Conservation (phyloP, 1,140 invertebrate genomes). For the Panulirus ornatus region DNA sequence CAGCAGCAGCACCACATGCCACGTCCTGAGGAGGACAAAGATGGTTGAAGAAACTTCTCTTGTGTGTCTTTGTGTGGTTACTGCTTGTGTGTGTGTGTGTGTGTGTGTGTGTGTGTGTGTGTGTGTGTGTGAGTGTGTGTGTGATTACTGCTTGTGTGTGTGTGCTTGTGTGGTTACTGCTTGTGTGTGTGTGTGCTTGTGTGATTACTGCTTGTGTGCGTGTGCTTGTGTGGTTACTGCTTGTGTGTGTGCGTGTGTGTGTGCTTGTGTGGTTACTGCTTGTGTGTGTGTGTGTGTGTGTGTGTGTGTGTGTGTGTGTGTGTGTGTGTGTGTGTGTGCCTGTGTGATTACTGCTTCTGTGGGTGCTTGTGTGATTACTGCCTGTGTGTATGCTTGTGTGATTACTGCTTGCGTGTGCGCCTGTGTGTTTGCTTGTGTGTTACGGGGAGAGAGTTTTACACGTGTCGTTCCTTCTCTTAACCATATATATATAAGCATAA, state of each 20-base stretch:
- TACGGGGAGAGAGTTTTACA: too few species aligned
- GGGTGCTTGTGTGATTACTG: too few species aligned
- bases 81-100: background rate
- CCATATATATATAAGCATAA: too few species aligned
- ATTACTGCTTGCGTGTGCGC: too few species aligned
- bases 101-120: background rate
- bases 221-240: background rate
- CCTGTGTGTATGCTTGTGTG: too few species aligned
- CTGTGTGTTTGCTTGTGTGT: too few species aligned
- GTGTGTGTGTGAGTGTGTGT: background rate
- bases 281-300: too few species aligned
- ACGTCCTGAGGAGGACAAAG: constrained; percentile 20
- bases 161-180: background rate
- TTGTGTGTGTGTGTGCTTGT: background rate
- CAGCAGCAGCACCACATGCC: constrained; percentile 8
- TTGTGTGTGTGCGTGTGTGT: background rate
- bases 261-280: background rate
- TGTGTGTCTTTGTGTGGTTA: background rate
- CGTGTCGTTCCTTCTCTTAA: too few species aligned
- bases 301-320: too few species aligned
- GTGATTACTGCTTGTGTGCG: background rate
- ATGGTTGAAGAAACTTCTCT: background rate
- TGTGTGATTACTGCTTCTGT: too few species aligned
- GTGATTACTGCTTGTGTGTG: background rate
- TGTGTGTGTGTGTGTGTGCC: too few species aligned